Evolutionary conservation across 2,797 vertebrate species (phyloP), one percentile per base, ranked within the genome.

Genomic region (Myotis myotis): DNA sequence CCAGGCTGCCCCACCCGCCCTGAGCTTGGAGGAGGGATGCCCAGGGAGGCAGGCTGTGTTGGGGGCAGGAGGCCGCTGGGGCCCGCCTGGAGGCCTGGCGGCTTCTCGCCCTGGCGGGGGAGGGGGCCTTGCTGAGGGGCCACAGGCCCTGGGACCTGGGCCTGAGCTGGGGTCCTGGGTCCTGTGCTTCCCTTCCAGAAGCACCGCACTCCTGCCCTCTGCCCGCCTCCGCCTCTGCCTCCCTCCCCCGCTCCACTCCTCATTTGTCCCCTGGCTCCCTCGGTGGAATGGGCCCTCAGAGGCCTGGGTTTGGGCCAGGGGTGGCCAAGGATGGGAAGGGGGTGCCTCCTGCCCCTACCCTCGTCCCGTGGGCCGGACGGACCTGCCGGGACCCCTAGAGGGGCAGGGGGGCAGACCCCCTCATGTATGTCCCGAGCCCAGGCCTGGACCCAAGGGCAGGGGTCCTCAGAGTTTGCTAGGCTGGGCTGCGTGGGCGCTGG

Each of bases 401-500:
- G 55, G 33, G 15, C 17, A 55, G 64, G 36, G 2, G 16, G 70
- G 12, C 68, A 23, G 36, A 28, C 1, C 2, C 17, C 85, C 38
- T 75, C 23, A 3, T 1, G 0, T 20, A 55, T 7, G 25, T 28
- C n/a, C 6, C 3, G 5, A 66, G 41, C 38, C 17, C 33, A 3
- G 11, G 38, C 53, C 36, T 55, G 4, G 41, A 44, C 44, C 57
- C 20, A 13, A 19, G 20, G 28, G 23, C 3, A 2, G 19, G 66
- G 55, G 33, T 51, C 41, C 79, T 38, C 19, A 0, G 9, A 44
- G 53, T 38, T 15, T 25, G 5, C 20, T 38, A 16, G 15, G 28
- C 28, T 0, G 2, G 36, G 9, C 44, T 28, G 23, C 36, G 22
- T 49, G 28, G 28, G 44, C 12, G 2, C 41, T 0, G 0, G 13